These are phyloP conservation scores for Orussus abietinus DNA, from an alignment of 1,140 invertebrate genomes.

Conservation along the genomic window DNA sequence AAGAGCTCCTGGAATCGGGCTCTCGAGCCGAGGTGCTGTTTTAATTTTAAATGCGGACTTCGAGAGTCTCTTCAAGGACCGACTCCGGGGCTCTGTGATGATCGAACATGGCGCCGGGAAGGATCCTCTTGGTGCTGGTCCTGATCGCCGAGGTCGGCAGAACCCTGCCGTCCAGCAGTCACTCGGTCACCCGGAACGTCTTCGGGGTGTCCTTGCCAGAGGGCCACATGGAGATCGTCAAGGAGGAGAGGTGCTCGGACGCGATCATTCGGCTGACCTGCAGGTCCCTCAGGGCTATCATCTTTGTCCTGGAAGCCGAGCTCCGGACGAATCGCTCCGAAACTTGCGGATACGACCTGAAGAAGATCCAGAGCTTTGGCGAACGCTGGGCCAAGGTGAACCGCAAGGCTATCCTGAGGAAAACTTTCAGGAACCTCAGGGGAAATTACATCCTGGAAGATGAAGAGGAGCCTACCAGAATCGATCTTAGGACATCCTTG, in stretches of 20 bases:
- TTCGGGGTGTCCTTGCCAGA: conserved; percentile 30
- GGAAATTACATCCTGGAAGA: conserved; percentile 36
- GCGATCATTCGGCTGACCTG: conserved; percentile 37
- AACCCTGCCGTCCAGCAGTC: conserved; percentile 18
- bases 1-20: too few relatives aligned
- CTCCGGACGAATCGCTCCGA: conserved; percentile 34
- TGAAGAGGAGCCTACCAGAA: conserved; percentile 13
- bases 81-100: conserved; percentile 32
- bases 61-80: background rate
- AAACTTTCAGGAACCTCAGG: conserved; percentile 19
- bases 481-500: conserved; percentile 37
- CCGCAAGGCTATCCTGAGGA: background rate
- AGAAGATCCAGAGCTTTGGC: background rate
- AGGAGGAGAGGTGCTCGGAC: conserved; percentile 43
- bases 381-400: background rate
- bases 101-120: conserved; percentile 38
- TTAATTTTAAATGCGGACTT: background rate
- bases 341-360: conserved; percentile 28
- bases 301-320: conserved; percentile 42
- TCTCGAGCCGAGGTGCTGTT: background rate
- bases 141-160: conserved; percentile 20
- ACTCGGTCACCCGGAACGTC: too few relatives aligned
- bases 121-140: conserved; percentile 28
- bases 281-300: conserved; percentile 41
- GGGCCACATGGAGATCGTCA: conserved; percentile 42